These are phyloP conservation scores for Macaria notata DNA, from an alignment of 2,888 invertebrate genomes.

Conservation along the genomic window DNA sequence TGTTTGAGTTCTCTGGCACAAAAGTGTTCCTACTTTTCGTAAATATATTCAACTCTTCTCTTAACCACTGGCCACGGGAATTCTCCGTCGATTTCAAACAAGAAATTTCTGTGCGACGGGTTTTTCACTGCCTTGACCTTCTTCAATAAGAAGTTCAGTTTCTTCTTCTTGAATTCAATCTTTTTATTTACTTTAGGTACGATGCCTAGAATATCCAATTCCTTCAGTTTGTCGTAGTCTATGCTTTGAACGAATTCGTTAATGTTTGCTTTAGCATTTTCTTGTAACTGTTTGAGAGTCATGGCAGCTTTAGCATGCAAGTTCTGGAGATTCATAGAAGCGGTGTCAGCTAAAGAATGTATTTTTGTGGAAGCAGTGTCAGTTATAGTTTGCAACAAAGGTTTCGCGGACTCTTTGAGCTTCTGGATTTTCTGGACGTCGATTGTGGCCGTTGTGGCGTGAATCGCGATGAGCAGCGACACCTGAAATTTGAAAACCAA, in stretches of 20 bases:
- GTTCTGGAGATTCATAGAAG: slow-evolving; percentile 40
- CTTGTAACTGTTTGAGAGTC: slow-evolving; percentile 42
- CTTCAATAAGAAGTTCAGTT: slow-evolving; percentile 30
- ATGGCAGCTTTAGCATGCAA: slow-evolving; percentile 39
- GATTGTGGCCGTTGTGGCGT: slow-evolving; percentile 51
- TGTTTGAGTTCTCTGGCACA: no score
- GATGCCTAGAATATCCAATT: slow-evolving; percentile 48
- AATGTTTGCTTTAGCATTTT: slow-evolving; percentile 35
- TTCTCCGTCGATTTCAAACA: slow-evolving; percentile 37
- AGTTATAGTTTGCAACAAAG: slow-evolving; percentile 40
- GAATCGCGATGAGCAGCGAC: slow-evolving; percentile 47
- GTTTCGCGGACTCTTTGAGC: slow-evolving; percentile 53
- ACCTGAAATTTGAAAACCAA: slow-evolving; percentile 45
- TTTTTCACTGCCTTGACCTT: slow-evolving; percentile 30
- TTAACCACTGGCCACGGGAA: slow-evolving; percentile 41
- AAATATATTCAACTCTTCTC: slow-evolving; percentile 33
- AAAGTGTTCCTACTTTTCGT: slow-evolving; percentile 21
- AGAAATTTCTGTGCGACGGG: slow-evolving; percentile 34
- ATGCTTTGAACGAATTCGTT: slow-evolving; percentile 36
- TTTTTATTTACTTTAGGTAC: slow-evolving; percentile 44
- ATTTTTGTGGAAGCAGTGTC: slow-evolving; percentile 45
- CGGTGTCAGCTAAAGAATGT: slow-evolving; percentile 40
- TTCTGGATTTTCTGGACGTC: slow-evolving; percentile 55
- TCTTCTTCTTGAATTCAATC: slow-evolving; percentile 32
- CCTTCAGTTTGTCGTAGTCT: slow-evolving; percentile 50